Base-by-base conservation (phyloP, 2,113 vertebrate species). In the Platysternon megacephalum region DNA sequence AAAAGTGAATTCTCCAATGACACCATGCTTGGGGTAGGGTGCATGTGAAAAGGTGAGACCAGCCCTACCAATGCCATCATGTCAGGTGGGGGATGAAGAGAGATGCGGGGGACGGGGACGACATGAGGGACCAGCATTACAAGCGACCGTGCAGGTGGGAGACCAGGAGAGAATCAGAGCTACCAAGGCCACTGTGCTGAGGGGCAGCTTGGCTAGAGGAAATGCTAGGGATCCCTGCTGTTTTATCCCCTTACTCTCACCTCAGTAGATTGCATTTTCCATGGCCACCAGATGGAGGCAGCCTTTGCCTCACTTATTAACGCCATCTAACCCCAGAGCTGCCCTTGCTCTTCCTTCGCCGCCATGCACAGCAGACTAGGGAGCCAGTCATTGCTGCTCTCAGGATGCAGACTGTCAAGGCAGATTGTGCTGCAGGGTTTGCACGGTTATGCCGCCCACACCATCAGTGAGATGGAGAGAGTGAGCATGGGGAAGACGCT, bases 11-110 rank as follows among this genome's bases (percentile, higher is more conserved):
- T 46, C 26, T 28, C 44, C 74, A n/a, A 24, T 2, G 52, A 83
- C 42, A 55, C 14, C 52, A 4, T 48, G 72, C 46, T 76, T 35
- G n/a, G 51, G 58, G 13, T 2, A 48, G 51, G 0, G 0, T 68
- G 80, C 78, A 85, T 10, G 19, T 72, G 76, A 72, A 51, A 91
- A 84, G 85, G n/a, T 28, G 48, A 95, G 78, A 65, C 80, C 39
- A 14, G 24, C 76, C 74, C 48, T 32, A 79, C 89, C 74, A 93
- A 14, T 39, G 39, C 22, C 79, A 80, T 32, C 11, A 0, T 0
- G 29, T 52, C 1, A 39, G 61, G 12, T 44, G 74, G 83, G 52
- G 17, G 91, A 74, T 35, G 82, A 65, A 51, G 85, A 51, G 32
- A 58, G 5, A 14, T 32, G 17, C 17, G 1, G 21, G 19, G 1